A percentile compares a stretch with the other conserved stretches of the same genome.
phyloP scores from a whole-genome alignment of 1,140 invertebrate genomes.

The Neodiprion virginianus region DNA sequence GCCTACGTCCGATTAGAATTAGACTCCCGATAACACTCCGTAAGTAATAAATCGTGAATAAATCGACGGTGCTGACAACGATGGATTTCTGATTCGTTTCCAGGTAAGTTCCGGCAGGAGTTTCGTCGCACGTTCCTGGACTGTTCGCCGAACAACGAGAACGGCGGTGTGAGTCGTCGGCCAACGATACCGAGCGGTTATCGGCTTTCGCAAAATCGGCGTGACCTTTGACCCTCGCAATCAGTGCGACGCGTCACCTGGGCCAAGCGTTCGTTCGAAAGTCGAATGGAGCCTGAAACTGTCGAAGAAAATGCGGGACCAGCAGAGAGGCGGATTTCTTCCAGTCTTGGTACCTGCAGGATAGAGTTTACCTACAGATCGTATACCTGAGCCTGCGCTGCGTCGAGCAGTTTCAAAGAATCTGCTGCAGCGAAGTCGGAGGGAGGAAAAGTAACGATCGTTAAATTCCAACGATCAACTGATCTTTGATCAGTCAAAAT shows the following conservation, averaged over 20 bases:
- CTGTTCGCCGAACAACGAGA: constrained; percentile 22
- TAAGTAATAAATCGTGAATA: background rate
- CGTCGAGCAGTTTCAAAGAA: no score
- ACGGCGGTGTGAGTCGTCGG: background rate
- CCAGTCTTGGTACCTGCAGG: background rate
- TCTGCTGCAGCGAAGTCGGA: no score
- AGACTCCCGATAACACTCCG: no score
- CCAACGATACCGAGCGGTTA: constrained; percentile 24
- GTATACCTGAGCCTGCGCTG: background rate
- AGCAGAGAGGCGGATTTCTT: background rate
- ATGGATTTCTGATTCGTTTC: constrained; percentile 26
- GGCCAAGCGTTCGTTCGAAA: constrained; percentile 21
- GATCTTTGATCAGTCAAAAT: no score
- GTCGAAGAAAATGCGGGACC: background rate
- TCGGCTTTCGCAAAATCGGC: constrained; percentile 23
- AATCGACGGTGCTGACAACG: background rate
- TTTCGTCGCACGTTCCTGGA: constrained; percentile 31
- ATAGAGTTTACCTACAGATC: background rate
- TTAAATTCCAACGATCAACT: no score
- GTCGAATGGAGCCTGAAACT: constrained; percentile 8
- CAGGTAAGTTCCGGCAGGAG: constrained; percentile 37
- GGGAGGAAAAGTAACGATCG: no score
- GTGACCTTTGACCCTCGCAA: constrained; percentile 29
- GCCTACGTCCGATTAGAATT: no score
- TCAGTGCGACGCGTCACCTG: constrained; percentile 17